Evolutionary conservation across 1,140 invertebrate species (phyloP).

Genomic region (Leptinotarsa texana): DNA sequence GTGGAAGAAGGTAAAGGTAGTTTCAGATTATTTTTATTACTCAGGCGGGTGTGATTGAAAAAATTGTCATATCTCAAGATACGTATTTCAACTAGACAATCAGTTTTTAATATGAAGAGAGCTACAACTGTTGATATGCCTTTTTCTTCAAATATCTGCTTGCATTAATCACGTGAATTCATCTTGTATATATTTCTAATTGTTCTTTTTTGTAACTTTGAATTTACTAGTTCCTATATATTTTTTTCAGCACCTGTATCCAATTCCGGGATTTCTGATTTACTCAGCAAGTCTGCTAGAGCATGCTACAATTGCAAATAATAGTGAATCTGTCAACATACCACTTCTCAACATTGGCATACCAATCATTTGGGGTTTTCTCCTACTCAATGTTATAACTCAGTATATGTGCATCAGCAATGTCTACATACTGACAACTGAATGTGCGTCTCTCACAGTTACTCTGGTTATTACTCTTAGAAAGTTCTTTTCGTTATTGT

Average conservation of each 20-base stretch:
- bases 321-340: constrained; percentile 60
- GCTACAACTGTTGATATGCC: no score
- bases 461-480: constrained; percentile 93
- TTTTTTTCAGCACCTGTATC: constrained; percentile 75
- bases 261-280: constrained; percentile 83
- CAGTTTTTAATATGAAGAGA: no score
- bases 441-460: constrained; percentile 92
- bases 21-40: no score
- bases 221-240: constrained; percentile 11
- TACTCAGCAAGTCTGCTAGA: constrained; percentile 74
- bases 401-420: constrained; percentile 96
- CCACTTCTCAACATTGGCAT: constrained; percentile 60
- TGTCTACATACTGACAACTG: constrained; percentile 91
- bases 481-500: constrained; percentile 92
- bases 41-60: no score
- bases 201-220: no score
- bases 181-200: no score
- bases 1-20: no score
- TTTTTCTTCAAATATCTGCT: no score
- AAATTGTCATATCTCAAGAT: no score
- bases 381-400: constrained; percentile 85
- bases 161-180: no score
- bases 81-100: no score
- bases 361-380: constrained; percentile 78
- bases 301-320: constrained; percentile 67